Evolutionary conservation across 2,113 vertebrate species (phyloP).

Genomic region (Corythaeola cristata): DNA sequence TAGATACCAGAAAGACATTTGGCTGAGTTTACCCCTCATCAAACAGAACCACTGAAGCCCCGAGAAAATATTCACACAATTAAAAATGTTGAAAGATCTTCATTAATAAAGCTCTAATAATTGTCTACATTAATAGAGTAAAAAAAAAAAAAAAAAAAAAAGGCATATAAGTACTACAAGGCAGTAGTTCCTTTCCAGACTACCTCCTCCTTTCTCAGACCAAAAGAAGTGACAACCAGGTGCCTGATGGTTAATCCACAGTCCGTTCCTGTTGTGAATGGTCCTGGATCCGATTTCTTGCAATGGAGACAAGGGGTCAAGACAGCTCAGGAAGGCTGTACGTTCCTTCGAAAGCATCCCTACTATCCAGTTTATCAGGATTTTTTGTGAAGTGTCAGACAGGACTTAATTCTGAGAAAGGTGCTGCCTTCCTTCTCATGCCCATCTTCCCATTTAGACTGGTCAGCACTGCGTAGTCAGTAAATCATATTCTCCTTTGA

Average conservation of each 20-base stretch:
- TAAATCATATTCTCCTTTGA: not conserved
- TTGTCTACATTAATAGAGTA: not conserved
- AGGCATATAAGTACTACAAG: not conserved
- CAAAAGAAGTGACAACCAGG: not conserved
- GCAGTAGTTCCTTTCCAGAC: not conserved
- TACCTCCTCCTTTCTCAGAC: not conserved
- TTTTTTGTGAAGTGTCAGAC: not conserved
- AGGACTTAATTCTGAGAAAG: not conserved
- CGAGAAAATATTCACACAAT: not conserved
- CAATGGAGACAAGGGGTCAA: rapidly evolving
- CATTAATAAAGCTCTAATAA: not conserved
- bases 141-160: not conserved
- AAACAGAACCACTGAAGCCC: not conserved
- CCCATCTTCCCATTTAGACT: not conserved
- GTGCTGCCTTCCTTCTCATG: not conserved
- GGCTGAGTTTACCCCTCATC: not conserved
- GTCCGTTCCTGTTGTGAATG: not conserved
- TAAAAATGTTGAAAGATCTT: not conserved
- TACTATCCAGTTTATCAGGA: not conserved
- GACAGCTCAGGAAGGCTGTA: not conserved
- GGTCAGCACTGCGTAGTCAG: rapidly evolving
- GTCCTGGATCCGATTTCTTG: not conserved
- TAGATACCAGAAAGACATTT: not conserved
- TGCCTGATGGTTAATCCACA: not conserved
- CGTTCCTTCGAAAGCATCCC: not conserved